phyloP scores from a whole-genome alignment of 2,888 invertebrate genomes.

The Drosophila siamana region DNA sequence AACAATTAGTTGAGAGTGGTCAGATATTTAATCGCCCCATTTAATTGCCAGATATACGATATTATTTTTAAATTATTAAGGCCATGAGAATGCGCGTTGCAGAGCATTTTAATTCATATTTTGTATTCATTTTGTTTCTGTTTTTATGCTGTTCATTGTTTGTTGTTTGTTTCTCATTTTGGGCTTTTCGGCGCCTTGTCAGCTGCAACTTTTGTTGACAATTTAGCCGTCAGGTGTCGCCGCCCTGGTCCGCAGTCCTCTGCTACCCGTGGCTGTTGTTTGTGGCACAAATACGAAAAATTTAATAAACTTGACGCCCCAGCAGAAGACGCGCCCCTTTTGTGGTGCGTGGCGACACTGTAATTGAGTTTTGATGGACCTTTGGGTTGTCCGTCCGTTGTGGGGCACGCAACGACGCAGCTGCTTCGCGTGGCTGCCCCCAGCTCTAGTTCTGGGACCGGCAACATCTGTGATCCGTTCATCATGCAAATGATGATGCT shows the following conservation, averaged over 20 bases:
- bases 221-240: slow-evolving; percentile 47
- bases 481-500: slow-evolving; percentile 38
- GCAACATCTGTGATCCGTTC: slow-evolving; percentile 30
- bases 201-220: slow-evolving; percentile 52
- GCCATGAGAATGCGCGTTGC: not conserved
- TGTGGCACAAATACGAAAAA: slow-evolving; percentile 18
- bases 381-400: not conserved
- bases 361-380: slow-evolving; percentile 50
- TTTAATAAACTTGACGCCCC: slow-evolving; percentile 40
- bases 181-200: slow-evolving; percentile 45
- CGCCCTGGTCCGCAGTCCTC: not conserved
- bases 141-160: slow-evolving; percentile 1
- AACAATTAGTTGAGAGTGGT: no score
- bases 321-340: slow-evolving; percentile 4
- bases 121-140: slow-evolving; percentile 5
- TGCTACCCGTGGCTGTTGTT: slow-evolving; percentile 8
- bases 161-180: slow-evolving; percentile 26
- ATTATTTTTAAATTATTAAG: no score
- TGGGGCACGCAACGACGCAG: not conserved
- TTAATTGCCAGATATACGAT: no score
- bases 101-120: slow-evolving; percentile 27
- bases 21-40: no score
- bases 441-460: not conserved
- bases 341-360: not conserved
- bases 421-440: not conserved